These are phyloP conservation scores for Melieria picta DNA, from an alignment of 2,888 invertebrate species.

Conservation along the genomic window DNA sequence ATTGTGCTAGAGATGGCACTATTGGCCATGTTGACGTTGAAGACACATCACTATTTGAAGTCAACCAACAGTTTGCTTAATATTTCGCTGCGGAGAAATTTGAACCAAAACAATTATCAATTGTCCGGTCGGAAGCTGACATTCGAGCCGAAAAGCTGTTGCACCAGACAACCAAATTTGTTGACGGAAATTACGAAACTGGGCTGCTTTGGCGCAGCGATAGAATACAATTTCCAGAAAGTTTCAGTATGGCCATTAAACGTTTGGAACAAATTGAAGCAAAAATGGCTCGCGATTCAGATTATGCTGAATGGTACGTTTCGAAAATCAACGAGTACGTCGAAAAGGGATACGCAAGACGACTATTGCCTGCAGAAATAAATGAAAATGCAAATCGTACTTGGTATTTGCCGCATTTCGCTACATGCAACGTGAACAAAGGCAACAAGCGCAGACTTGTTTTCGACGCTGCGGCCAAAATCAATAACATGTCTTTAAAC, in stretches of 20 bases:
- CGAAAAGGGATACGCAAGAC: conserved; percentile 15
- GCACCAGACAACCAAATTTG: conserved; percentile 8
- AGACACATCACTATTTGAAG: neutral
- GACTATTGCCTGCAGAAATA: conserved; percentile 1
- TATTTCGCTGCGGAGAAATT: conserved; percentile 2
- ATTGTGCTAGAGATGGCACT: neutral
- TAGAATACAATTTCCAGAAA: conserved; percentile 9
- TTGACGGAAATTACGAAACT: neutral
- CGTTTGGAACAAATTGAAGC: conserved; percentile 11
- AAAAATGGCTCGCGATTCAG: conserved; percentile 7
- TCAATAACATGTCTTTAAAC: conserved; percentile 8
- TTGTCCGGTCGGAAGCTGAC: neutral
- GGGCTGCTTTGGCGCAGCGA: conserved; percentile 12
- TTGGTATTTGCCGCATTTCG: conserved; percentile 19
- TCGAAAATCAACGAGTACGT: conserved; percentile 9
- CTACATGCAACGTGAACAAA: conserved; percentile 15
- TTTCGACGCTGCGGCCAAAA: conserved; percentile 13
- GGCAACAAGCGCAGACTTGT: conserved; percentile 13
- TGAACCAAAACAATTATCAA: neutral
- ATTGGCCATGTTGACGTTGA: neutral
- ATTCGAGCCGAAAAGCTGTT: neutral
- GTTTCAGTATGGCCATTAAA: conserved; percentile 20
- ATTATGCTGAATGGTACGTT: neutral
- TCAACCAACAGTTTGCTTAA: neutral
- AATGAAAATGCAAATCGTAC: neutral